Conservation (phyloP, 2,888 invertebrate species). For the Abrostola triplasia region DNA sequence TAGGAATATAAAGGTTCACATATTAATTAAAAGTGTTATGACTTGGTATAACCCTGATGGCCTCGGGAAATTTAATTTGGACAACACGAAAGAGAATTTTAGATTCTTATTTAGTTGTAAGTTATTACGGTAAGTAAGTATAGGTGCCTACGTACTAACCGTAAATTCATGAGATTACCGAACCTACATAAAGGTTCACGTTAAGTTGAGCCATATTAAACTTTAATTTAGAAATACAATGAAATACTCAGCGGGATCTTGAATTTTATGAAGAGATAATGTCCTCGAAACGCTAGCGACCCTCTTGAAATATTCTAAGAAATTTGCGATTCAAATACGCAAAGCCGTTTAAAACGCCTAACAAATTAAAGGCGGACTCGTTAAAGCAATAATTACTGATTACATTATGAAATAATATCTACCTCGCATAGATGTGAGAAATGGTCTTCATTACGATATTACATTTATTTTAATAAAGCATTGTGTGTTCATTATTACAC, state of each 20-base stretch:
- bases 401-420: constrained; percentile 83
- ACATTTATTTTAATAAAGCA: constrained; percentile 39
- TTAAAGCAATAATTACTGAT: constrained; percentile 87
- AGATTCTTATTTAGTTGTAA: not conserved
- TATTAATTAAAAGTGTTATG: constrained; percentile 23
- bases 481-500: constrained; percentile 20
- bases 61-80: not conserved
- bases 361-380: constrained; percentile 88
- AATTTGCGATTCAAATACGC: constrained; percentile 88
- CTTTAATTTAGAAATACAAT: constrained; percentile 82
- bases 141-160: constrained; percentile 16
- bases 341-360: constrained; percentile 88
- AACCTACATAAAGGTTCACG: constrained; percentile 53
- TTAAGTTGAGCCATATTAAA: constrained; percentile 67
- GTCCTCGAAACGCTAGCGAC: constrained; percentile 84
- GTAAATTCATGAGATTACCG: constrained; percentile 50
- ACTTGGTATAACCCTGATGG: constrained; percentile 16
- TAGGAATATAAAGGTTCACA: constrained; percentile 13
- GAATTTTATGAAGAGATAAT: constrained; percentile 88
- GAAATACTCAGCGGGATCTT: constrained; percentile 83
- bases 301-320: constrained; percentile 87
- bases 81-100: not conserved
- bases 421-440: constrained; percentile 64
- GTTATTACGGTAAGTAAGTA: not conserved
- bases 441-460: constrained; percentile 44